A percentile compares a stretch with the other conserved stretches of the same genome.
phyloP scores from a whole-genome alignment of 2,888 invertebrate genomes.

The Abrostola tripartita region DNA sequence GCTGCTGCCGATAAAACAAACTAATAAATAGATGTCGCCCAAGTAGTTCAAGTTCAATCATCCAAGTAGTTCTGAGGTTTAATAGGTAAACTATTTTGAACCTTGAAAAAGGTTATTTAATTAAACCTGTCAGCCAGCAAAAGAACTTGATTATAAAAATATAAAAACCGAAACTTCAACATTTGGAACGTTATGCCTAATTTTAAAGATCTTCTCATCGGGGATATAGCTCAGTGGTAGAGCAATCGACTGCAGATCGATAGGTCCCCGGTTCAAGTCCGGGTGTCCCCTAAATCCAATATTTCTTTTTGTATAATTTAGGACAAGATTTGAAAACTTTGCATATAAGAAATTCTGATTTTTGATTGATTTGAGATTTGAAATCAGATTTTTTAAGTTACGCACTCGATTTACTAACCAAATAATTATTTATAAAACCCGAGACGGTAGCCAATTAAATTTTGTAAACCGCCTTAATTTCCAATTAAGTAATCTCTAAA shows the following conservation, averaged over 20 bases:
- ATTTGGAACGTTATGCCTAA: constrained; percentile 9
- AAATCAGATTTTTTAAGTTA: too few relatives aligned
- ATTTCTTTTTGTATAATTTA: constrained; percentile 10
- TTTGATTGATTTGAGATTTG: too few relatives aligned
- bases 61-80: too few relatives aligned
- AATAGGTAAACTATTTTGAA: too few relatives aligned
- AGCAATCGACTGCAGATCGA: constrained; percentile 88
- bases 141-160: constrained; percentile 8
- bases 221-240: constrained; percentile 85
- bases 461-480: too few relatives aligned
- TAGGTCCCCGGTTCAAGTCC: constrained; percentile 86
- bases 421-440: too few relatives aligned
- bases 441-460: too few relatives aligned
- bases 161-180: constrained; percentile 34
- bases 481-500: neutral
- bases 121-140: neutral
- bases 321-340: neutral
- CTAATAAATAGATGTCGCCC: too few relatives aligned
- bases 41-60: too few relatives aligned
- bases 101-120: neutral
- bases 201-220: constrained; percentile 28
- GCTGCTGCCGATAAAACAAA: too few relatives aligned
- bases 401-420: too few relatives aligned
- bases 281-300: constrained; percentile 89
- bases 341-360: too few relatives aligned